Evolutionary conservation across 1,140 invertebrate genomes (phyloP).

Genomic region (Drosophila leontia): DNA sequence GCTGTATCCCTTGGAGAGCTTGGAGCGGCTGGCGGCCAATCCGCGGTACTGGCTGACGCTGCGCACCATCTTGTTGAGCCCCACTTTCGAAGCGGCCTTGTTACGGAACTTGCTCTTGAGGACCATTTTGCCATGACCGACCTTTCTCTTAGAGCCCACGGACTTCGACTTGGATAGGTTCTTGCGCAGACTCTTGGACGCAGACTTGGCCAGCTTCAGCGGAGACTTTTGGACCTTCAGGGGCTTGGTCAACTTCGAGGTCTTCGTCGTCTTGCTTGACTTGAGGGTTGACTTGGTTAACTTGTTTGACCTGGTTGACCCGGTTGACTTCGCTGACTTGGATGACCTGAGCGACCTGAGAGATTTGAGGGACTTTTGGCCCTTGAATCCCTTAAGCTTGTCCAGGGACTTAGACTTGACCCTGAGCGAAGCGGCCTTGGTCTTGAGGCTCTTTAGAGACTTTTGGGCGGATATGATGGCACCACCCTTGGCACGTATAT

Average conservation of each 20-base stretch:
- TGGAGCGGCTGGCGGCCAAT: conserved; percentile 40
- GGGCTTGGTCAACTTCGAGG: neutral
- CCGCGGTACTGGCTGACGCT: conserved; percentile 64
- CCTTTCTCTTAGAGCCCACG: conserved; percentile 10
- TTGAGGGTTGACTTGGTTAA: conserved; percentile 28
- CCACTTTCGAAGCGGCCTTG: conserved; percentile 25
- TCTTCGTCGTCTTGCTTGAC: neutral
- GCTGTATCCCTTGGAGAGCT: conserved; percentile 24
- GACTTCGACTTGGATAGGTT: conserved; percentile 29
- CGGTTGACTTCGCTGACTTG: conserved; percentile 22
- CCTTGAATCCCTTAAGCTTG: conserved; percentile 1
- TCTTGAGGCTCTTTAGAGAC: conserved; percentile 32
- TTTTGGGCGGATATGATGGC: conserved; percentile 26
- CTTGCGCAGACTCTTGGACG: conserved; percentile 14
- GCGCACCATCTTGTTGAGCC: conserved; percentile 34
- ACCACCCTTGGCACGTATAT: conserved; percentile 38
- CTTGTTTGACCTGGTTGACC: conserved; percentile 30
- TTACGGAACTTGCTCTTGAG: conserved; percentile 54
- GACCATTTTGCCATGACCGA: conserved; percentile 52
- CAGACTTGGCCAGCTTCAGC: conserved; percentile 6
- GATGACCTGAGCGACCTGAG: conserved; percentile 32
- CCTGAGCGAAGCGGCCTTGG: conserved; percentile 6
- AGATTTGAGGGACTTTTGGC: conserved; percentile 48
- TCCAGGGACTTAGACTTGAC: conserved; percentile 14
- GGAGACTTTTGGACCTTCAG: neutral